These are phyloP conservation scores for Odontamblyopus rebecca DNA, from an alignment of 2,797 vertebrate genomes.

Conservation along the genomic window DNA sequence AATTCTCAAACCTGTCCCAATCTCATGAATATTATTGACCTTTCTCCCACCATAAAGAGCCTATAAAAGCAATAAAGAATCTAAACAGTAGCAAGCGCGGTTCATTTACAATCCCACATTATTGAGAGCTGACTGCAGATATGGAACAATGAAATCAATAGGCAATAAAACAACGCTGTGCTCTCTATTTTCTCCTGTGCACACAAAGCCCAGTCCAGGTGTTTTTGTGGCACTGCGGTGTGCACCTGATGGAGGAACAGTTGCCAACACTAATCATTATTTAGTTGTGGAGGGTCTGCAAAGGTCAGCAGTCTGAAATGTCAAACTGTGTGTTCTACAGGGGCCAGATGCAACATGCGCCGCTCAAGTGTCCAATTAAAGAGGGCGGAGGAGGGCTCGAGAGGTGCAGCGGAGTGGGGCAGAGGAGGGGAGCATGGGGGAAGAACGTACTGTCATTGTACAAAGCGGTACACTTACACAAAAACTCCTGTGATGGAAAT, in stretches of 20 bases:
- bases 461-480: no score
- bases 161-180: constrained; percentile 89
- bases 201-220: constrained; percentile 68
- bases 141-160: constrained; percentile 93
- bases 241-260: constrained; percentile 84
- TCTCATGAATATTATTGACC: constrained; percentile 98
- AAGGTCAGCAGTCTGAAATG: constrained; percentile 99
- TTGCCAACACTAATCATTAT: constrained; percentile 96
- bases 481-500: no score
- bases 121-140: constrained; percentile 86
- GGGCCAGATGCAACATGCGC: constrained; percentile 83
- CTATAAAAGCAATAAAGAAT: constrained; percentile 68
- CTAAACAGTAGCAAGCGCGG: constrained; percentile 87
- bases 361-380: constrained; percentile 96
- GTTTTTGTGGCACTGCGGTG: constrained; percentile 64
- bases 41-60: constrained; percentile 88
- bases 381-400: constrained; percentile 82
- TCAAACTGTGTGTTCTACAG: constrained; percentile 95
- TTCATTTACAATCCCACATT: constrained; percentile 94
- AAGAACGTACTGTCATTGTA: neutral
- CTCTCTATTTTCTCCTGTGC: constrained; percentile 89
- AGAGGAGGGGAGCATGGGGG: neutral
- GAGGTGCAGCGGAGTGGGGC: constrained; percentile 68
- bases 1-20: constrained; percentile 85
- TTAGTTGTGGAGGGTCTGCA: constrained; percentile 91